Evolutionary conservation across 2,113 vertebrate genomes (phyloP).

Genomic region (Hypomesus transpacificus): DNA sequence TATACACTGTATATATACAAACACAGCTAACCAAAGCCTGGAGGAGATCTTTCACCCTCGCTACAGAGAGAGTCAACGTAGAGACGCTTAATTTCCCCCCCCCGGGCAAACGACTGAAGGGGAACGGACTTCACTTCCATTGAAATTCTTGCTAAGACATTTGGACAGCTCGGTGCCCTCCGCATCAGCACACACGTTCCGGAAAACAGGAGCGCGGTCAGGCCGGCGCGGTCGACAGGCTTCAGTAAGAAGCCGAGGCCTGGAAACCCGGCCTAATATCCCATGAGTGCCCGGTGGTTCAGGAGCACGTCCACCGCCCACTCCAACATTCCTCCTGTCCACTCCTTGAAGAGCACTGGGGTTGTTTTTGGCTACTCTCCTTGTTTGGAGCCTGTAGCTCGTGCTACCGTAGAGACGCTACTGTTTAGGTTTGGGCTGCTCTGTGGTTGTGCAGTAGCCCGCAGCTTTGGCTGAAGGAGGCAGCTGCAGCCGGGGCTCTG

Average conservation of each 20-base stretch:
- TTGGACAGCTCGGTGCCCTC: conserved; percentile 49
- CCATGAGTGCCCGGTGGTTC: conserved; percentile 51
- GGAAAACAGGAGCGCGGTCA: conserved; percentile 46
- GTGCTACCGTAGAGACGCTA: no score
- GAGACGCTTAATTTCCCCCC: conserved; percentile 55
- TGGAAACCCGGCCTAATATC: conserved; percentile 59
- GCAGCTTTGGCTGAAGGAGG: conserved; percentile 12
- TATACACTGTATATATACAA: background rate
- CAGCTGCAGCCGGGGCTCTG: background rate
- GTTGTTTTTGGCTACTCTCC: background rate
- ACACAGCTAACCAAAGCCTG: conserved; percentile 32
- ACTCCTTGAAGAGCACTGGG: conserved; percentile 27
- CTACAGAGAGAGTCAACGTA: conserved; percentile 33
- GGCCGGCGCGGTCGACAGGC: conserved; percentile 57
- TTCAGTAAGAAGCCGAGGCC: conserved; percentile 47
- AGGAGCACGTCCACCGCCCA: conserved; percentile 7
- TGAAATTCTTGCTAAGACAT: conserved; percentile 57
- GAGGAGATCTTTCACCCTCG: conserved; percentile 21
- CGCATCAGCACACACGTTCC: conserved; percentile 43
- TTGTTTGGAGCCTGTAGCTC: no score
- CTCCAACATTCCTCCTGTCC: conserved; percentile 8
- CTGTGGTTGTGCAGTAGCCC: no score
- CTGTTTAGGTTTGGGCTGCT: background rate
- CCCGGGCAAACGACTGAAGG: conserved; percentile 56
- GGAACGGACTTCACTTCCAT: conserved; percentile 56